phyloP scores from a whole-genome alignment of 2,797 vertebrate genomes.

The Nyctibius grandis region DNA sequence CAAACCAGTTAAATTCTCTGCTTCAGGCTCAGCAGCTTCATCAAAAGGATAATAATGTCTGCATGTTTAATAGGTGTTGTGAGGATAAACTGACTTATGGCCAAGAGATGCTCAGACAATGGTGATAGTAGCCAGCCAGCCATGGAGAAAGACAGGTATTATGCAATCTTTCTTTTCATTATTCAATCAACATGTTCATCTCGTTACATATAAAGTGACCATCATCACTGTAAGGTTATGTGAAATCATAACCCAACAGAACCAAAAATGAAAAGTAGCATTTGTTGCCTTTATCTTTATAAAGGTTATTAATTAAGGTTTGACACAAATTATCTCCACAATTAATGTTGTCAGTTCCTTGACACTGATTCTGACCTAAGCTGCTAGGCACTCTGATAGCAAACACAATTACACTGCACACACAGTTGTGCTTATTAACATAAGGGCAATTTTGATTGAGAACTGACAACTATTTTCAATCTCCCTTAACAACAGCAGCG shows the following conservation, averaged over 20 bases:
- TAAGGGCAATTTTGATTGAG: slow-evolving; percentile 28
- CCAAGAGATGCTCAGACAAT: not conserved
- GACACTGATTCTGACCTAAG: slow-evolving; percentile 25
- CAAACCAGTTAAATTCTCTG: not conserved
- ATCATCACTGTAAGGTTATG: not conserved
- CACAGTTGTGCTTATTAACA: slow-evolving; percentile 47
- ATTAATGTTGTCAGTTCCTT: slow-evolving; percentile 17
- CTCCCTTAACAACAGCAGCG: slow-evolving; percentile 25
- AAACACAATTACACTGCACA: slow-evolving; percentile 23
- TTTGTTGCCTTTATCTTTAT: not conserved
- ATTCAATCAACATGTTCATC: not conserved
- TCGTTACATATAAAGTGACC: not conserved
- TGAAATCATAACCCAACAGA: not conserved
- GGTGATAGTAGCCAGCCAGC: not conserved
- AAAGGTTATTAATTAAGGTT: slow-evolving; percentile 14
- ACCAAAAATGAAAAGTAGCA: not conserved
- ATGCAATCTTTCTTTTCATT: not conserved
- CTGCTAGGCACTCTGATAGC: slow-evolving; percentile 21
- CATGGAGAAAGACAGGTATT: not conserved
- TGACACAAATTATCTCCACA: slow-evolving; percentile 6
- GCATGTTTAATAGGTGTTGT: not conserved
- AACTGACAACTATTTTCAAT: slow-evolving; percentile 50
- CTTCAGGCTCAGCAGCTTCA: not conserved
- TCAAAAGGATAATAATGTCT: not conserved
- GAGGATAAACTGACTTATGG: not conserved